These are phyloP conservation scores for Trichomycterus rosablanca DNA, from an alignment of 2,113 vertebrate species.

Conservation along the genomic window DNA sequence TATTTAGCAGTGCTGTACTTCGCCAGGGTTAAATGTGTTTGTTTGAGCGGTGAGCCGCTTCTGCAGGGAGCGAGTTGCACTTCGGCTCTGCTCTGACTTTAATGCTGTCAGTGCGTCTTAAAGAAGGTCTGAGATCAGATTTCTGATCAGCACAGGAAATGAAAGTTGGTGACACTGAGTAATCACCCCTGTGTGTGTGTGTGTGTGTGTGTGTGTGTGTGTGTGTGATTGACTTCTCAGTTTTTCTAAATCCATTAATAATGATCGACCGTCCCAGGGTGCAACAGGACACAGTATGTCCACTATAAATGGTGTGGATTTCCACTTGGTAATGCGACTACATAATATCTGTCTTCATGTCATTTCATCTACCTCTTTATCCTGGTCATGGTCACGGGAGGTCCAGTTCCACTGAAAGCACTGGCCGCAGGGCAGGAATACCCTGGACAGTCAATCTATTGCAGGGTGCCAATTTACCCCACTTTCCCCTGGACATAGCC, in stretches of 20 bases:
- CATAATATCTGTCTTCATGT: too few relatives aligned
- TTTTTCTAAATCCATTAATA: constrained; percentile 27
- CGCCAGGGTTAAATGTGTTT: constrained; percentile 26
- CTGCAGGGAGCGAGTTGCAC: neutral
- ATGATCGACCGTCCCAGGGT: neutral
- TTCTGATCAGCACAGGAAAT: constrained; percentile 21
- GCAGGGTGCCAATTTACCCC: too few relatives aligned
- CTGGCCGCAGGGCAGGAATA: too few relatives aligned
- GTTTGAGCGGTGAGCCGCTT: neutral
- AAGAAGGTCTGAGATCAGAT: constrained; percentile 13
- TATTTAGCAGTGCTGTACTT: constrained; percentile 24
- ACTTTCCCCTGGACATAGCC: too few relatives aligned
- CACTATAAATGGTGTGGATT: too few relatives aligned
- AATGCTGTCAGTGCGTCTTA: neutral
- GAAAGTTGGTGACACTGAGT: constrained; percentile 24
- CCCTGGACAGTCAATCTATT: too few relatives aligned
- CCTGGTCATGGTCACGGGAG: too few relatives aligned
- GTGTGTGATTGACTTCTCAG: constrained; percentile 16
- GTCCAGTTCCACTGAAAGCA: too few relatives aligned
- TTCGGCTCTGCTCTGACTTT: neutral
- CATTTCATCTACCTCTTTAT: too few relatives aligned
- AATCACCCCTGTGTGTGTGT: constrained; percentile 16
- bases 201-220: constrained; percentile 8
- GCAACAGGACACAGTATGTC: too few relatives aligned
- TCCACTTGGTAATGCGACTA: too few relatives aligned